A percentile compares a stretch with the other conserved stretches of the same genome.
Evolutionary conservation across 1,140 invertebrate genomes (phyloP).

Genomic region (Calycopis cecrops): DNA sequence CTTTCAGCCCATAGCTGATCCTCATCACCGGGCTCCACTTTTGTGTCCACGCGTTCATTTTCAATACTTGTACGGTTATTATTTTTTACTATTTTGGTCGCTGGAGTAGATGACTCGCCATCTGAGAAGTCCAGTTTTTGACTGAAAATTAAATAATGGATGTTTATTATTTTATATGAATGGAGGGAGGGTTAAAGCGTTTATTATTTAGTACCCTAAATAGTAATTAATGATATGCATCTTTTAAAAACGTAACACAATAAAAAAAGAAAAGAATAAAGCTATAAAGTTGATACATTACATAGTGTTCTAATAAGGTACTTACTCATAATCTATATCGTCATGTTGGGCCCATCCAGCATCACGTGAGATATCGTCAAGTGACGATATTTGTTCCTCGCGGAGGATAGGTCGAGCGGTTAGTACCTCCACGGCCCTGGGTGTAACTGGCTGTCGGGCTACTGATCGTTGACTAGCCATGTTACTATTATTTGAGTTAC

Average conservation of each 20-base stretch:
- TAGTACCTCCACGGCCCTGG: conserved; percentile 59
- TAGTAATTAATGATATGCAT: no score
- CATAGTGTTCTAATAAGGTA: conserved; percentile 30
- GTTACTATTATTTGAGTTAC: conserved; percentile 26
- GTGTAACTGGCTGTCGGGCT: conserved; percentile 30
- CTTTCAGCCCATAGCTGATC: conserved; percentile 85
- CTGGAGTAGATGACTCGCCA: conserved; percentile 81
- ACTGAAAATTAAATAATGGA: conserved; percentile 71
- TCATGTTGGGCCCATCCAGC: conserved; percentile 93
- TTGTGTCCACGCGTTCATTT: conserved; percentile 53
- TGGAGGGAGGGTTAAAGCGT: no score
- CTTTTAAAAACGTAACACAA: no score
- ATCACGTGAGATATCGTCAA: conserved; percentile 93
- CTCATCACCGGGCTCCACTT: conserved; percentile 77
- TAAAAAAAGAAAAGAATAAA: conserved; percentile 25
- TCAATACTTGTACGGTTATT: conserved; percentile 57
- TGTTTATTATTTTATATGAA: no score
- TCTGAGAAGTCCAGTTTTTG: conserved; percentile 96
- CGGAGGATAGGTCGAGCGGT: conserved; percentile 87
- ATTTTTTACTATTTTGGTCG: conserved; percentile 48
- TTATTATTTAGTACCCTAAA: no score
- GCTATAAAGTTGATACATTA: no score
- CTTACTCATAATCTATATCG: conserved; percentile 94
- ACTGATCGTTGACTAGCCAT: conserved; percentile 10
- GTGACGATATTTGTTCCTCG: conserved; percentile 92